Percentiles rank a stretch among this genome's conserved stretches.
Conservation (phyloP, 2,113 vertebrate genomes). For the Heterotilapia buettikoferi region DNA sequence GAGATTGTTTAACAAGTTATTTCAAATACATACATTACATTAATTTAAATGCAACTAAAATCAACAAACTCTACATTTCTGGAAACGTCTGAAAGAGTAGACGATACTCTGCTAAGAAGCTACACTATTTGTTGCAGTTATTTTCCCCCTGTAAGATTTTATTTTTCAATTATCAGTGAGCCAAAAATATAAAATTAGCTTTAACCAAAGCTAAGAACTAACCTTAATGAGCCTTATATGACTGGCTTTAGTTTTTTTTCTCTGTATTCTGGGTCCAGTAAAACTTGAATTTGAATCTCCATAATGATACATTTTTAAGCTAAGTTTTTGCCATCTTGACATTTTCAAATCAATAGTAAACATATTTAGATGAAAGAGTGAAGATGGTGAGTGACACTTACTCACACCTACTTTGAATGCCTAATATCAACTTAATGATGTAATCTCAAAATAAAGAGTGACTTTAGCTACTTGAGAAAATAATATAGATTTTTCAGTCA, state of each 20-base stretch:
- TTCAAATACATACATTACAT: not conserved
- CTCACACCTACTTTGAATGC: not conserved
- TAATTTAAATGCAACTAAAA: not conserved
- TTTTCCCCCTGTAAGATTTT: not conserved
- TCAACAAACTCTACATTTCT: not conserved
- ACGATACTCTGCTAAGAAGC: not conserved
- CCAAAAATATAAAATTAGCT: not conserved
- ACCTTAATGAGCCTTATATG: not conserved
- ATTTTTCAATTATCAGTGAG: not conserved
- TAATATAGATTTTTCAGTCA: not conserved
- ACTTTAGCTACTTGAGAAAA: not conserved
- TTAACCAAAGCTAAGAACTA: not conserved
- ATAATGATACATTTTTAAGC: not conserved
- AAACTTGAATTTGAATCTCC: not conserved
- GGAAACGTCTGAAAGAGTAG: rapidly evolving
- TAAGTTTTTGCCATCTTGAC: not conserved
- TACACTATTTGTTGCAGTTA: not conserved
- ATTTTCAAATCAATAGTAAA: not conserved
- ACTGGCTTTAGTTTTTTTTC: not conserved
- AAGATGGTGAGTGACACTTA: not conserved
- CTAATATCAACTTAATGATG: not conserved
- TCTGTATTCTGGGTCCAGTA: rapidly evolving
- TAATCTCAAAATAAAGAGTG: not conserved
- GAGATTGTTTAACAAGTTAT: not conserved
- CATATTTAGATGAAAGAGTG: not conserved